These are phyloP conservation scores for Drosophila novamexicana DNA, from an alignment of 1,140 invertebrate genomes.

Conservation along the genomic window DNA sequence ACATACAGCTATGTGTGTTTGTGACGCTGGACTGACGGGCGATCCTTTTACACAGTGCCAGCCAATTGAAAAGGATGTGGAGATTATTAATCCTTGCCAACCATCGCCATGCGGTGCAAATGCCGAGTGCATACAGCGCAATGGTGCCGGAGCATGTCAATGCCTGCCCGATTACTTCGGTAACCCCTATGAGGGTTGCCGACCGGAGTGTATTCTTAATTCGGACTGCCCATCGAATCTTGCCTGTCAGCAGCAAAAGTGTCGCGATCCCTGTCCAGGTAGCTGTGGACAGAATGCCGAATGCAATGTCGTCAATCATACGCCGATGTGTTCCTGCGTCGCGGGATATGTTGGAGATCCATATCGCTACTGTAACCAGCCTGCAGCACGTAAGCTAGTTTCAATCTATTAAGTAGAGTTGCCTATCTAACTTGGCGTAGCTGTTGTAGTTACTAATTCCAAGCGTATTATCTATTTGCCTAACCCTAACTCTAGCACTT, in stretches of 20 bases:
- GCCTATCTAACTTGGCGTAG: conserved; percentile 47
- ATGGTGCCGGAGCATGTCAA: conserved; percentile 89
- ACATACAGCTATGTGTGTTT: conserved; percentile 90
- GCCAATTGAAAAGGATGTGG: conserved; percentile 79
- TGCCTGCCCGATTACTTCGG: conserved; percentile 89
- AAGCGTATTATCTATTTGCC: conserved; percentile 44
- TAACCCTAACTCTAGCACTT: conserved; percentile 74
- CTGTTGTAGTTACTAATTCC: conserved; percentile 75
- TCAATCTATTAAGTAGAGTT: conserved; percentile 47
- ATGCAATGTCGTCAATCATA: conserved; percentile 90
- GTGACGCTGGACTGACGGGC: conserved; percentile 88
- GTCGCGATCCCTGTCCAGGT: conserved; percentile 91
- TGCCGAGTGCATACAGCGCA: conserved; percentile 88
- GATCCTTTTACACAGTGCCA: conserved; percentile 89
- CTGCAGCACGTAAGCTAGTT: conserved; percentile 86
- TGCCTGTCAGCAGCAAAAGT: conserved; percentile 90
- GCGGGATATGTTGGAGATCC: conserved; percentile 89
- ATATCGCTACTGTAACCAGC: conserved; percentile 86
- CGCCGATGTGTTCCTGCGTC: conserved; percentile 89
- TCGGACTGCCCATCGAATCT: conserved; percentile 89
- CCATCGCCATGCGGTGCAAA: conserved; percentile 92
- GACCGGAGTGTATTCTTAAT: conserved; percentile 90
- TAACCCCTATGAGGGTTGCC: conserved; percentile 90
- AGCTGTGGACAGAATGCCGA: conserved; percentile 90
- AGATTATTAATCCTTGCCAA: conserved; percentile 87